phyloP scores from a whole-genome alignment of 2,113 vertebrate species.

The Spilogale gracilis region DNA sequence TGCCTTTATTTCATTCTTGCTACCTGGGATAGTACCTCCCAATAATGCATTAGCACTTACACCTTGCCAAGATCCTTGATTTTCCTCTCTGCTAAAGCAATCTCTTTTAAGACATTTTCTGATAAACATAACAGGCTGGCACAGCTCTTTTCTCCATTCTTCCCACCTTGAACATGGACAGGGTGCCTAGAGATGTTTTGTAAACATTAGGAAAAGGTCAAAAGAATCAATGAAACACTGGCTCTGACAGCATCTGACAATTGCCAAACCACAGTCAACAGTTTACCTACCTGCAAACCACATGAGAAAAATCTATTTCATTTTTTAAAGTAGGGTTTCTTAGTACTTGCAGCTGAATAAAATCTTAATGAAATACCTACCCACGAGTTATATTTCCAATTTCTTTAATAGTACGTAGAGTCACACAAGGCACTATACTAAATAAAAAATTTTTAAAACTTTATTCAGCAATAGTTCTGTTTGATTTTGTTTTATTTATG shows the following conservation, averaged over 20 bases:
- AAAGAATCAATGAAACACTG: not conserved
- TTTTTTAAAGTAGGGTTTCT: not conserved
- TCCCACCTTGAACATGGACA: not conserved
- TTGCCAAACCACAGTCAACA: not conserved
- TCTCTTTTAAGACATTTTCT: not conserved
- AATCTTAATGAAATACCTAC: not conserved
- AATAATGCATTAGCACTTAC: not conserved
- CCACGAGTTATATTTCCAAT: not conserved
- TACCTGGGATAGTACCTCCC: not conserved
- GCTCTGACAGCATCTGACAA: not conserved
- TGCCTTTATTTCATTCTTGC: not conserved
- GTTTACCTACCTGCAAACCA: not conserved
- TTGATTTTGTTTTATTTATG: not conserved
- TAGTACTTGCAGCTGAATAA: not conserved
- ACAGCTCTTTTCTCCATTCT: not conserved
- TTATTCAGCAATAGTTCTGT: not conserved
- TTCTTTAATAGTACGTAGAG: not conserved
- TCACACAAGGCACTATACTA: not conserved
- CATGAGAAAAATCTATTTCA: not conserved
- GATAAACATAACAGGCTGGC: not conserved
- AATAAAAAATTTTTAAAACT: not conserved
- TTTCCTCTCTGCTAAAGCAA: conserved; percentile 8
- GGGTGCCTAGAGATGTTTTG: not conserved
- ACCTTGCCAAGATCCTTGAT: not conserved
- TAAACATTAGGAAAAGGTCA: not conserved